Evolutionary conservation across 2,888 invertebrate species (phyloP), one percentile per base, ranked within the genome.

Genomic region (Chaitophorus viminalis): DNA sequence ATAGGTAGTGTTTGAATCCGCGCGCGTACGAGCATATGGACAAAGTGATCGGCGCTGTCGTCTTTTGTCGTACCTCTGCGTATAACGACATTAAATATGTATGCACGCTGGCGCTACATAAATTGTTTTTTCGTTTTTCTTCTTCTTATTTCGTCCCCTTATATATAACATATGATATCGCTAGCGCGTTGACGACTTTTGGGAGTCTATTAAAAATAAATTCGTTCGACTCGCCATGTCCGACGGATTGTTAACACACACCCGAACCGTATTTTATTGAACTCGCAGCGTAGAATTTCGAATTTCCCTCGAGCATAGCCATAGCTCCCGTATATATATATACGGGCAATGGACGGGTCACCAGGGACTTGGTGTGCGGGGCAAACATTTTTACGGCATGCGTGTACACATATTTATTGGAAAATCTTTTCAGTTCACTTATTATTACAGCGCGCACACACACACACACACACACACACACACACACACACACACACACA

Each of bases 161-260:
- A 14, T 46, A 3, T 46, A 1, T 60, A 25, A n/a, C n/a, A 68
- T 9, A n/a, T 29, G 60, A 60, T 25, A 60, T 21, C 4, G 68
- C 2, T 11, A 8, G 29, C 68, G 68, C 68, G 68, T 68, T 68
- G 68, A 68, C 68, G 68, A 68, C 25, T 68, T 68, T 29, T 29
- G 9, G 17, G 0, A 60, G 60, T 60, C 78, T 78, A 78, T 78
- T 78, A 78, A 78, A 78, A 78, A 78, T 78, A 60, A 78, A 78
- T 78, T 78, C 54, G 54, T 25, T 60, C 14, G 77, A 77, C 9
- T 33, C 77, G 25, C n/a, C 25, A 11, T 54, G 60, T 68, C 68
- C 68, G 68, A n/a, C 68, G 29, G 68, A 68, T 68, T 29, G 68
- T 68, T 68, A 68, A 68, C 68, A 68, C 68, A 68, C 68, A 25